Base-by-base conservation (phyloP, 2,113 vertebrate species). In the Pogona vitticeps region DNA sequence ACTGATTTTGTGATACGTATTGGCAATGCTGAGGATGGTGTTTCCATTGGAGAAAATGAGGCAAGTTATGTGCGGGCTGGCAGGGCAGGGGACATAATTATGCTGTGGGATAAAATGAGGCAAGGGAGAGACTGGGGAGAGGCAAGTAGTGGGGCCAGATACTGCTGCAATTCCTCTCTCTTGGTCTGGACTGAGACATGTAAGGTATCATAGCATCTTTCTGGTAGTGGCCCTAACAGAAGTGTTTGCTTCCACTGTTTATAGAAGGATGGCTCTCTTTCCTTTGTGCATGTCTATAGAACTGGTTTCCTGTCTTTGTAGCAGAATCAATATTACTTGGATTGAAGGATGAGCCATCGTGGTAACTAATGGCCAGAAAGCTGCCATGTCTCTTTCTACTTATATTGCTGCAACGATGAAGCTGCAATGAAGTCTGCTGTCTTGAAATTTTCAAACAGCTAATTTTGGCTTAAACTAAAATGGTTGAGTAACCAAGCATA, bases 1-100 rank as follows among this genome's bases (percentile, higher is more conserved):
- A 99, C 98, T 0, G 98, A 99, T 92, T 99, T 99, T 0, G 98
- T 99, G 86, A 99, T 99, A 91, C 97, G 98, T 90, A 99, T 99
- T n/a, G 98, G 98, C 93, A 99, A 98, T 92, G 96, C 98, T 0
- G 98, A 98, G 1, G 97, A 97, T 0, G 97, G 97, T 10, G 95
- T 94, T 28, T 1, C 80, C 0, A 93, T 90, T 72, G 95, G 92
- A 63, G 96, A 96, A 70, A 96, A 97, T 0, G 96, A 96, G 94
- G 96, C 96, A 0, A 40, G 95, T 92, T 23, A 46, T 90, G 81
- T 80, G 6, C 18, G 3, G 31, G 0, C 2, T 28, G 0, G 46
- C 46, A 52, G 46, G 46, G 46, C 46, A 52, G 5, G 46, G 46
- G 46, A 52, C 46, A 52, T 5, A 52, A 52, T 52, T 6, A 52